Conservation (phyloP, 2,797 vertebrate genomes). For the Siniperca obscura region DNA sequence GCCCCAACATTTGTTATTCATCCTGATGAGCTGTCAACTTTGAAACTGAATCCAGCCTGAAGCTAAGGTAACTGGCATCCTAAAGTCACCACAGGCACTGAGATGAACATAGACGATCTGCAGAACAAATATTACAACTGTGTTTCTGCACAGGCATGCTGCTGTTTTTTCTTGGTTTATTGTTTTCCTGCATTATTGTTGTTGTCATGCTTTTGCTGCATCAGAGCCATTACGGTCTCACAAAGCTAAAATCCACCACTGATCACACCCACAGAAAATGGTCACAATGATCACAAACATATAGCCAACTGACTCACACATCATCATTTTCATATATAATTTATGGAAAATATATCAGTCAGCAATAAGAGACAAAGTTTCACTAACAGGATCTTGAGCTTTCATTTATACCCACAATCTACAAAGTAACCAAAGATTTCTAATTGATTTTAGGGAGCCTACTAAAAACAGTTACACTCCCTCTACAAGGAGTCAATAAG, state of each 20-base stretch:
- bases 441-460: slow-evolving; percentile 56
- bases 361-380: slow-evolving; percentile 13
- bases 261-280: not conserved
- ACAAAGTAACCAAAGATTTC: slow-evolving; percentile 45
- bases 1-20: slow-evolving; percentile 42
- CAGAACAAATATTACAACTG: not conserved
- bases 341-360: slow-evolving; percentile 9
- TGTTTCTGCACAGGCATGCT: not conserved
- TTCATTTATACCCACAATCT: slow-evolving; percentile 30
- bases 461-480: slow-evolving; percentile 45
- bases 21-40: slow-evolving; percentile 50
- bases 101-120: not conserved
- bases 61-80: slow-evolving; percentile 28
- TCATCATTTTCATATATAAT: slow-evolving; percentile 18
- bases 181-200: not conserved
- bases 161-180: not conserved
- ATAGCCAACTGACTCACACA: not conserved
- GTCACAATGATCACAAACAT: slow-evolving; percentile 10
- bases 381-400: slow-evolving; percentile 5
- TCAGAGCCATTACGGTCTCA: slow-evolving; percentile 7
- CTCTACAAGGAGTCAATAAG: slow-evolving; percentile 20
- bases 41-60: slow-evolving; percentile 32
- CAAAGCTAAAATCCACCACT: not conserved
- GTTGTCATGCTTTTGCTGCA: slow-evolving; percentile 3
- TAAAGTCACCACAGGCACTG: slow-evolving; percentile 14